Conservation (phyloP, 2,797 vertebrate genomes). For the Aeoliscus strigatus region DNA sequence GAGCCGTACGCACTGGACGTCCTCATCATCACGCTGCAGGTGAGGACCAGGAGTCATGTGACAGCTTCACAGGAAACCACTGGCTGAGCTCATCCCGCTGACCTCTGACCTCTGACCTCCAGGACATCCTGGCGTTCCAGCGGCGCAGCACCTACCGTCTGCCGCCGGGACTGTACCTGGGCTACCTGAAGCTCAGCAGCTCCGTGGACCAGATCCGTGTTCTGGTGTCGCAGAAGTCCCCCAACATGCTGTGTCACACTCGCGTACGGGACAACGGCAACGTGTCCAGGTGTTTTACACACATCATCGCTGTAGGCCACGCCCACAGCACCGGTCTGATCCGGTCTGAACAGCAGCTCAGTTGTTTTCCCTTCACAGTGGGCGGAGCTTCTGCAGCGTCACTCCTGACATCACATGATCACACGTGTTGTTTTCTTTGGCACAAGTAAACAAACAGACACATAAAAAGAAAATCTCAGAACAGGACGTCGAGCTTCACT, state of each 20-base stretch:
- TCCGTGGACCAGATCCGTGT: conserved; percentile 98
- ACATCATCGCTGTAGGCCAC: too few relatives aligned
- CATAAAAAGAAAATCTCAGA: too few relatives aligned
- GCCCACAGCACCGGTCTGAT: too few relatives aligned
- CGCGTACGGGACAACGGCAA: conserved; percentile 86
- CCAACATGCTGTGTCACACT: conserved; percentile 89
- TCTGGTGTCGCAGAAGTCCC: conserved; percentile 85
- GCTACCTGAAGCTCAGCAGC: conserved; percentile 95
- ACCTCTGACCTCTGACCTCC: neutral
- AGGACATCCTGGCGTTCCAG: conserved; percentile 92
- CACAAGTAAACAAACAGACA: too few relatives aligned
- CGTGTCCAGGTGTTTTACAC: conserved; percentile 52
- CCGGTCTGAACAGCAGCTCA: too few relatives aligned
- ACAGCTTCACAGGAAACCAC: too few relatives aligned
- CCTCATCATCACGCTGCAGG: conserved; percentile 96
- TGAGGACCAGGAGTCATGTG: conserved; percentile 28
- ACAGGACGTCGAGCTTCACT: too few relatives aligned
- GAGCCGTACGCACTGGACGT: conserved; percentile 95
- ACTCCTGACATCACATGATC: too few relatives aligned
- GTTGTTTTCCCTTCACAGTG: too few relatives aligned
- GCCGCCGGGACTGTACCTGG: conserved; percentile 87
- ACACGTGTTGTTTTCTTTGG: too few relatives aligned
- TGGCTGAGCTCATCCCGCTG: too few relatives aligned
- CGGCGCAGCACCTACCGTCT: conserved; percentile 86
- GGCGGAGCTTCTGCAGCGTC: too few relatives aligned